These are phyloP conservation scores for Drosophila neotestacea DNA, from an alignment of 2,888 invertebrate species.

Conservation along the genomic window DNA sequence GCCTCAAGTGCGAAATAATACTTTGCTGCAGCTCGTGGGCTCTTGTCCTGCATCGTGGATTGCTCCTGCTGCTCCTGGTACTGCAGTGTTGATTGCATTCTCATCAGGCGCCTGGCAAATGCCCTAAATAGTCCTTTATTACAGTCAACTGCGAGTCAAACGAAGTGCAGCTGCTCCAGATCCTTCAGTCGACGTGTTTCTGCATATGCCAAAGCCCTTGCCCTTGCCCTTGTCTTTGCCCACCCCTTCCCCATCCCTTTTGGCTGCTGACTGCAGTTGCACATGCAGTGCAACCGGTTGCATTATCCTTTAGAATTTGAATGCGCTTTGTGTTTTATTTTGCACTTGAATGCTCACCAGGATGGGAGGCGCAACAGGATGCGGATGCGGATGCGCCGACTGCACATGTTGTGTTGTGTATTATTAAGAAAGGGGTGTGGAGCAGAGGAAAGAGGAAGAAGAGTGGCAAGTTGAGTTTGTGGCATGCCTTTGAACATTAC, in stretches of 20 bases:
- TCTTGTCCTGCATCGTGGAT: constrained; percentile 21
- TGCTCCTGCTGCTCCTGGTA: constrained; percentile 17
- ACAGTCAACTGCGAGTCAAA: constrained; percentile 81
- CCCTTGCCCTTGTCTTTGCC: constrained; percentile 9
- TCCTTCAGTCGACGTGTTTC: constrained; percentile 44
- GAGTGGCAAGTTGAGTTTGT: constrained; percentile 7
- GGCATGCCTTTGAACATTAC: constrained; percentile 41
- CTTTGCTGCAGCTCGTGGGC: constrained; percentile 29
- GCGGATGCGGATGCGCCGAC: constrained; percentile 52
- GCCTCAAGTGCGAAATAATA: constrained; percentile 72
- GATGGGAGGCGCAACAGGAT: constrained; percentile 51
- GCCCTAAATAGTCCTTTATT: constrained; percentile 79
- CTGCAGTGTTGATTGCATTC: constrained; percentile 55
- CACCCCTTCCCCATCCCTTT: constrained; percentile 1
- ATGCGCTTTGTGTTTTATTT: constrained; percentile 64
- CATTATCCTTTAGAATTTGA: constrained; percentile 76
- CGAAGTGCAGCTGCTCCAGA: constrained; percentile 66
- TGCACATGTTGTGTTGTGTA: constrained; percentile 32
- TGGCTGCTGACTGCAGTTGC: constrained; percentile 54
- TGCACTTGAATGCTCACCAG: constrained; percentile 57
- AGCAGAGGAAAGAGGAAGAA: not conserved
- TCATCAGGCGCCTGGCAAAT: constrained; percentile 40
- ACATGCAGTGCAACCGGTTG: constrained; percentile 72
- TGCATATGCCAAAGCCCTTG: constrained; percentile 57
- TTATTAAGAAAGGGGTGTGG: not conserved